These are phyloP conservation scores for Alces alces DNA, from an alignment of 2,113 vertebrate genomes.

Conservation along the genomic window DNA sequence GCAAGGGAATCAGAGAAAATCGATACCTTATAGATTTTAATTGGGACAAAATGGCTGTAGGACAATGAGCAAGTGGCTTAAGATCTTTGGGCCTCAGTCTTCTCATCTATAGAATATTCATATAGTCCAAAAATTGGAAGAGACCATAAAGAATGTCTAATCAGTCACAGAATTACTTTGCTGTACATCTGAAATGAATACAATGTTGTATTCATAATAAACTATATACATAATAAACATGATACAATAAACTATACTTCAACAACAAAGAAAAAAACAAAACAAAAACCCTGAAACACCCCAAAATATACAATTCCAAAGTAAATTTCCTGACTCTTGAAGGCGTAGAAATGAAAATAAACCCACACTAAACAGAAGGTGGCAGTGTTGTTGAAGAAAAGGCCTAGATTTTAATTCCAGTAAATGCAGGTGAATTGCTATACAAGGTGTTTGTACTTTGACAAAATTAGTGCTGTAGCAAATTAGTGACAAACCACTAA, in stretches of 20 bases:
- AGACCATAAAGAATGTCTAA: not conserved
- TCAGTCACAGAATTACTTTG: not conserved
- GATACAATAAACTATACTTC: not conserved
- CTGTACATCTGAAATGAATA: not conserved
- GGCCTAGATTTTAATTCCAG: not conserved
- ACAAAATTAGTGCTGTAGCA: slow-evolving; percentile 54
- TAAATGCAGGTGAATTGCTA: slow-evolving; percentile 43
- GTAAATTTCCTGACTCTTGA: not conserved
- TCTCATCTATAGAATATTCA: not conserved
- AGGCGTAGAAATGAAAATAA: not conserved
- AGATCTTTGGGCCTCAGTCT: not conserved
- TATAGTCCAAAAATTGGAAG: not conserved
- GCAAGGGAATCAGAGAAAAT: not conserved
- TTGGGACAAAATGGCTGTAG: not conserved
- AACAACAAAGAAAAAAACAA: not conserved
- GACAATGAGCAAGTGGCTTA: not conserved
- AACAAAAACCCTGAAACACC: not conserved
- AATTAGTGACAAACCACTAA: slow-evolving; percentile 56
- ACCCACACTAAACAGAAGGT: slow-evolving; percentile 75
- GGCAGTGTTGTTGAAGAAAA: slow-evolving; percentile 84
- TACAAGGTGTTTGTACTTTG: slow-evolving; percentile 34
- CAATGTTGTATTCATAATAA: not conserved
- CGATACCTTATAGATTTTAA: not conserved
- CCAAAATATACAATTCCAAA: not conserved
- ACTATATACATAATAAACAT: not conserved